phyloP scores from a whole-genome alignment of 2,888 invertebrate genomes.

The Orthonychiurus folsomi region DNA sequence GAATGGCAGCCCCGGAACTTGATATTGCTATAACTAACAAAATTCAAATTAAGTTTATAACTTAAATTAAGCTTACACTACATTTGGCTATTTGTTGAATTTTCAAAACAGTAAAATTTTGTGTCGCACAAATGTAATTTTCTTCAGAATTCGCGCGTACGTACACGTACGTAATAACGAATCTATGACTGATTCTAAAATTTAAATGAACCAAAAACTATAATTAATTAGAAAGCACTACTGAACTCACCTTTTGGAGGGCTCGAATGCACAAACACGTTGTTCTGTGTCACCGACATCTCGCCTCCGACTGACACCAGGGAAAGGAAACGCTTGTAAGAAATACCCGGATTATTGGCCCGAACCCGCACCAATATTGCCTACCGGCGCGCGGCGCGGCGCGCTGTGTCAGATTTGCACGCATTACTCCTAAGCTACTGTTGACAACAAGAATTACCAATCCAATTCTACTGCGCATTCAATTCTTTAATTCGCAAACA shows the following conservation, averaged over 20 bases:
- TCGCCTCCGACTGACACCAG: not conserved
- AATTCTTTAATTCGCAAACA: no score
- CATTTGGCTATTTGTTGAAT: no score
- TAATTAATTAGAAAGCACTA: not conserved
- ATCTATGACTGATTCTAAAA: no score
- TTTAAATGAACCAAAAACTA: slow-evolving; percentile 3
- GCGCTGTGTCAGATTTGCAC: no score
- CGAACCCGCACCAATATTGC: not conserved
- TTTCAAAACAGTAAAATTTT: not conserved
- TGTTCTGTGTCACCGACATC: slow-evolving; percentile 25
- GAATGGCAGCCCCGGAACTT: slow-evolving; percentile 44
- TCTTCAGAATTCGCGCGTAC: not conserved
- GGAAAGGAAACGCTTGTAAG: not conserved
- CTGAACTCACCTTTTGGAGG: slow-evolving; percentile 54
- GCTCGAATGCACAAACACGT: slow-evolving; percentile 55
- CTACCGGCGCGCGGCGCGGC: no score
- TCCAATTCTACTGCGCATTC: no score
- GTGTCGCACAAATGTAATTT: no score
- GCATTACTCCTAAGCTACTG: no score
- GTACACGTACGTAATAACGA: no score
- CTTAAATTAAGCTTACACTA: not conserved
- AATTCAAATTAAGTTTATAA: slow-evolving; percentile 3
- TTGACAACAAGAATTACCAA: no score
- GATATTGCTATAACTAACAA: slow-evolving; percentile 29
- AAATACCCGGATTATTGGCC: not conserved